Conservation (phyloP, 2,113 vertebrate species). For the Epinephelus moara region DNA sequence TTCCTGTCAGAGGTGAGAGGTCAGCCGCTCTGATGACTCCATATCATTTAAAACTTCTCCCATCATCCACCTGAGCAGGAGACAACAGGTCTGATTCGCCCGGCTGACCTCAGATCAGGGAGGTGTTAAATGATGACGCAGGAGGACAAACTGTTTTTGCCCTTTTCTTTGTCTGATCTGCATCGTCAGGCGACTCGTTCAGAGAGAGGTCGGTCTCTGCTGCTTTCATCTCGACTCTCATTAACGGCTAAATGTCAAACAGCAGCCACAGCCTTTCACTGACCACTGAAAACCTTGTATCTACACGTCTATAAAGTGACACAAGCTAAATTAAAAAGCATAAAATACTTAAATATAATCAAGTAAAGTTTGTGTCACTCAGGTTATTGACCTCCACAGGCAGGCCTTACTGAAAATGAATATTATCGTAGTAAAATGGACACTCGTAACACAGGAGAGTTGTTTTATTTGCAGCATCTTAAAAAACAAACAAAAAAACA, state of each 20-base stretch:
- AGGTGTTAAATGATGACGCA: constrained; percentile 36
- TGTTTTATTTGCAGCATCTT: too few relatives aligned
- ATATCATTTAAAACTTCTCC: neutral
- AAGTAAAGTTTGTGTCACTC: too few relatives aligned
- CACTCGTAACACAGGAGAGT: too few relatives aligned
- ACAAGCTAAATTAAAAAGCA: too few relatives aligned
- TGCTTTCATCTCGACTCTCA: constrained; percentile 60
- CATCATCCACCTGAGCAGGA: constrained; percentile 11
- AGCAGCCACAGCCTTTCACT: neutral
- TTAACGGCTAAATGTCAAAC: constrained; percentile 67
- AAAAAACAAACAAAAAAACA: too few relatives aligned
- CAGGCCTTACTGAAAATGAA: too few relatives aligned
- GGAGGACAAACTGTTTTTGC: constrained; percentile 27
- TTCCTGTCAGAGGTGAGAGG: constrained; percentile 25
- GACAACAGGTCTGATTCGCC: neutral
- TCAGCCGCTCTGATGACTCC: neutral
- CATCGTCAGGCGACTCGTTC: constrained; percentile 33
- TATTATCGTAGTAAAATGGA: too few relatives aligned
- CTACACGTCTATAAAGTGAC: too few relatives aligned
- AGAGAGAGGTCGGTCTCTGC: neutral
- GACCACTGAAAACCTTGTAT: too few relatives aligned
- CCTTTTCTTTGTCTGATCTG: constrained; percentile 61
- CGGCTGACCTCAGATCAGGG: neutral
- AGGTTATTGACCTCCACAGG: too few relatives aligned
- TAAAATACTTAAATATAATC: too few relatives aligned